These are phyloP conservation scores for Crossaster papposus DNA, from an alignment of 53 echinoderm and acorn worm genomes.

Conservation along the genomic window DNA sequence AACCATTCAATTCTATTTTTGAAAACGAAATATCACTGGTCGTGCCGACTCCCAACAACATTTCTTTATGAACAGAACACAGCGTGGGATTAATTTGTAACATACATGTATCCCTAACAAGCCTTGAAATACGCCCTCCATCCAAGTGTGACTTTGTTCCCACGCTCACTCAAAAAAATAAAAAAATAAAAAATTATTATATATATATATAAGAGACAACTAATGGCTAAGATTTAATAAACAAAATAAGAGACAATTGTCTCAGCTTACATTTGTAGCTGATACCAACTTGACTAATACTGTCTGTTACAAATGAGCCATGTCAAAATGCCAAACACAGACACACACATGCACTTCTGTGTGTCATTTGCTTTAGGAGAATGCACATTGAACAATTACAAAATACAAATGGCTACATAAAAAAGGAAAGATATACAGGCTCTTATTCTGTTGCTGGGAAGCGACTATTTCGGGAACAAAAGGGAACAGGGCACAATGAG, in stretches of 20 bases:
- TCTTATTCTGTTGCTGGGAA: neutral
- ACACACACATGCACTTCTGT: no score
- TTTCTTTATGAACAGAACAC: conserved; percentile 2
- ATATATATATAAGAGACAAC: no score
- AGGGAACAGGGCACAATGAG: no score
- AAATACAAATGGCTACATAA: neutral
- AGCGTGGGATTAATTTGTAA: neutral
- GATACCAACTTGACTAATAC: neutral
- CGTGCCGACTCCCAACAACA: neutral
- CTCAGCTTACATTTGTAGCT: neutral
- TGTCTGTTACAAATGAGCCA: conserved; percentile 32
- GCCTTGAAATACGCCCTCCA: neutral
- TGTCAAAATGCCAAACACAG: neutral
- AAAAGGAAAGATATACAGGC: neutral
- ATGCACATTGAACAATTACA: neutral
- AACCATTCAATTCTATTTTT: no score
- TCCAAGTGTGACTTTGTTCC: neutral
- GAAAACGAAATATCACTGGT: no score
- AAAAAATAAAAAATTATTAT: neutral
- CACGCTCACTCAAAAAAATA: neutral
- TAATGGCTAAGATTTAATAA: neutral
- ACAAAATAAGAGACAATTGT: neutral
- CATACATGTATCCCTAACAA: neutral
- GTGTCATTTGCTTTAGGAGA: neutral
- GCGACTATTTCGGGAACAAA: no score